Evolutionary conservation across 1,140 invertebrate species (phyloP).

Genomic region (Lamellibrachia luymesi): DNA sequence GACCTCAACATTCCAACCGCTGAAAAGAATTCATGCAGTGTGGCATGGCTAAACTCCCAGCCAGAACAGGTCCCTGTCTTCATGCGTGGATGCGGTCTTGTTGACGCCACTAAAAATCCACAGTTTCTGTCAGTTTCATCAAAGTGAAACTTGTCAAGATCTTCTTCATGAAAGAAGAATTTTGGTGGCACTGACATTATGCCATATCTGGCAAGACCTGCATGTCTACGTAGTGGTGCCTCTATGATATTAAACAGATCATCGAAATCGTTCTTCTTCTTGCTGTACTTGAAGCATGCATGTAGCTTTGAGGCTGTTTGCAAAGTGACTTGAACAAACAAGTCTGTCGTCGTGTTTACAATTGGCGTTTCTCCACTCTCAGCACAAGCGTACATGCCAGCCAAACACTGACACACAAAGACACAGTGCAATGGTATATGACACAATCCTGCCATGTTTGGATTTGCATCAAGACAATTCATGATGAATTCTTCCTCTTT

Average conservation of each 20-base stretch:
- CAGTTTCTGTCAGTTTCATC: not conserved
- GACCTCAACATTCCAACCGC: not conserved
- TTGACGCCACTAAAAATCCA: not conserved
- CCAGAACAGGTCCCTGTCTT: not conserved
- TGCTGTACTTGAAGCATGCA: not conserved
- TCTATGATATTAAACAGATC: not conserved
- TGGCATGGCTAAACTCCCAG: not conserved
- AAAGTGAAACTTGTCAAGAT: not conserved
- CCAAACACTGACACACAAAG: not conserved
- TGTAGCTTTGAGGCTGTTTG: not conserved
- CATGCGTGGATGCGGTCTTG: not conserved
- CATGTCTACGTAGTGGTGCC: not conserved
- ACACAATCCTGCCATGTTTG: not conserved
- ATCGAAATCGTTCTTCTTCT: not conserved
- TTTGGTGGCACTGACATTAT: not conserved
- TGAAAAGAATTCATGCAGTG: not conserved
- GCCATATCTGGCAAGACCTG: not conserved
- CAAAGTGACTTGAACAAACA: not conserved
- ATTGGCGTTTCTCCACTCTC: not conserved
- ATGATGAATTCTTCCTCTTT: not conserved
- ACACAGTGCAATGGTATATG: not conserved
- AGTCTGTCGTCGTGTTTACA: not conserved
- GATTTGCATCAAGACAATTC: not conserved
- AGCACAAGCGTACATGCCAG: not conserved
- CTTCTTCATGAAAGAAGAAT: not conserved